Evolutionary conservation across 2,888 invertebrate genomes (phyloP).

Genomic region (Cerceris rybyensis): DNA sequence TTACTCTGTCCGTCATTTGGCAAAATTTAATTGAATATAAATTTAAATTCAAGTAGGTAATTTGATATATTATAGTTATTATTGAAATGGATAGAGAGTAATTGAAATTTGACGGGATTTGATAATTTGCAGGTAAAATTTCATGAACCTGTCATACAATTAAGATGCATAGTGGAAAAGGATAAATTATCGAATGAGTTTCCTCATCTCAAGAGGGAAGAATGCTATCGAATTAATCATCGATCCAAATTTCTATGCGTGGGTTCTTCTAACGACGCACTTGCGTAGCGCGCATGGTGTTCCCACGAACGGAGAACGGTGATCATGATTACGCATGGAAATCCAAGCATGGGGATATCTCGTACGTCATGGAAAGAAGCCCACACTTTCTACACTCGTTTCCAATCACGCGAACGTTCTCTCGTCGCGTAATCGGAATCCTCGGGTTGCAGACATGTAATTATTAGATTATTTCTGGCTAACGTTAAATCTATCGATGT

Average conservation of each 20-base stretch:
- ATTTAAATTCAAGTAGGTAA: no score
- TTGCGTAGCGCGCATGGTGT: conserved; percentile 51
- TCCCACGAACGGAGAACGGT: conserved; percentile 64
- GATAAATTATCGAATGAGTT: not conserved
- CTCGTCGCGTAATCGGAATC: conserved; percentile 5
- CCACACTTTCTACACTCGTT: conserved; percentile 65
- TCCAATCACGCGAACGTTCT: conserved; percentile 13
- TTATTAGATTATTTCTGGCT: not conserved
- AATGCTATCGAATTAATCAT: conserved; percentile 44
- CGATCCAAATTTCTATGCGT: conserved; percentile 39
- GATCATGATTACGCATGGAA: conserved; percentile 75
- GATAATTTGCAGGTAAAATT: no score
- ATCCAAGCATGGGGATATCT: conserved; percentile 73
- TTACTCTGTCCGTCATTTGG: no score
- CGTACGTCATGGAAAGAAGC: conserved; percentile 68
- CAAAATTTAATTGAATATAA: no score
- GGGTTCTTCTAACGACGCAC: conserved; percentile 39
- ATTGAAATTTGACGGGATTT: no score
- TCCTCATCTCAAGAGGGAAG: not conserved
- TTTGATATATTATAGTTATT: no score
- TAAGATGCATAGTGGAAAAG: not conserved
- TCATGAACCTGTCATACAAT: no score
- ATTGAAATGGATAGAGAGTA: no score
- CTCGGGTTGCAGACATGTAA: not conserved
- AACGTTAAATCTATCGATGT: not conserved